Conservation (phyloP, 2,888 invertebrate genomes). For the Mythimna albipuncta region DNA sequence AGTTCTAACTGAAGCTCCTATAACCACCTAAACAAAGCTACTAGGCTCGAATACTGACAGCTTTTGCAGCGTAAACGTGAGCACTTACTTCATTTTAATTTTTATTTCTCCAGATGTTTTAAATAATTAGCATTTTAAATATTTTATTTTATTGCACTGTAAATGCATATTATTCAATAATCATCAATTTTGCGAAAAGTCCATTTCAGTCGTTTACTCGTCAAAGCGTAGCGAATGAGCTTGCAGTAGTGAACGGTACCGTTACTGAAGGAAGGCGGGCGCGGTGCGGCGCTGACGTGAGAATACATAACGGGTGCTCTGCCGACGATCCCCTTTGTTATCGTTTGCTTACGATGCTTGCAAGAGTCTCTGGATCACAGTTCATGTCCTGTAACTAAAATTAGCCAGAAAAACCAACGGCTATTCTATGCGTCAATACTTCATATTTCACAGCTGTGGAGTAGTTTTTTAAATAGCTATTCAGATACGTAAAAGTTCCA, state of each 20-base stretch:
- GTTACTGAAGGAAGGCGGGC: slow-evolving; percentile 45
- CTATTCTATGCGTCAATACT: not conserved
- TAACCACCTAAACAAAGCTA: not conserved
- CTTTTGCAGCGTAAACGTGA: not conserved
- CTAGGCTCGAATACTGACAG: not conserved
- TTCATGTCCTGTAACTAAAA: slow-evolving; percentile 2
- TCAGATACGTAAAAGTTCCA: slow-evolving; percentile 1
- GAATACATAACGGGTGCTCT: slow-evolving; percentile 30
- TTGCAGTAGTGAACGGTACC: slow-evolving; percentile 30
- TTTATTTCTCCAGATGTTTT: not conserved
- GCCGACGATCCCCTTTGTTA: not conserved
- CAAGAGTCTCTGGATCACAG: not conserved
- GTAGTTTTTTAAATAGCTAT: not conserved
- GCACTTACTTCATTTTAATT: not conserved
- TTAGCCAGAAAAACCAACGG: not conserved
- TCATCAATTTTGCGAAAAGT: not conserved
- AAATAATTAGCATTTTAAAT: not conserved
- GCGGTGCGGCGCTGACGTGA: slow-evolving; percentile 8
- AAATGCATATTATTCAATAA: not conserved
- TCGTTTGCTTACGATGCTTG: not conserved
- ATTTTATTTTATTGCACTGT: not conserved
- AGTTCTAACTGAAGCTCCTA: not conserved
- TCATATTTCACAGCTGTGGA: not conserved
- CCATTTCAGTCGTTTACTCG: slow-evolving; percentile 23
- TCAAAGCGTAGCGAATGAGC: slow-evolving; percentile 21